Percentiles rank a stretch among this genome's conserved stretches.
Conservation (phyloP, 2,113 vertebrate genomes). For the Blennius ocellaris region DNA sequence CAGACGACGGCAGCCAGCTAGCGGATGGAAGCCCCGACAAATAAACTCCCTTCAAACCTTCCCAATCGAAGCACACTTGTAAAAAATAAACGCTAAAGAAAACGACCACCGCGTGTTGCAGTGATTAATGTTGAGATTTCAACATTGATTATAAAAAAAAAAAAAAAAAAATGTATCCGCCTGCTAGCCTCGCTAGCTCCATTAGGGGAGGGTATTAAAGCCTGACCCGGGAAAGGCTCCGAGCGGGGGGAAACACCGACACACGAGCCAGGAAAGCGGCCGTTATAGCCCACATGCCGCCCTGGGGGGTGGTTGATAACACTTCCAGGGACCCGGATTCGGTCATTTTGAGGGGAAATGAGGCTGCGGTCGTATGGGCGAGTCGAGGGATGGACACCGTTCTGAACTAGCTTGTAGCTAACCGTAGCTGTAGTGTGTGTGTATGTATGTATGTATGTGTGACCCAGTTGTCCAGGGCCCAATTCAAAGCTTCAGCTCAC, state of each 20-base stretch:
- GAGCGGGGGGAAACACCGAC: not conserved
- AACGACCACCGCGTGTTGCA: no score
- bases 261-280: not conserved
- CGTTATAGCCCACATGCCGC: not conserved
- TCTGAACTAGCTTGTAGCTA: slow-evolving; percentile 53
- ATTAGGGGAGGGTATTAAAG: slow-evolving; percentile 64
- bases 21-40: not conserved
- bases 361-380: not conserved
- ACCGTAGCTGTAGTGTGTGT: slow-evolving; percentile 47
- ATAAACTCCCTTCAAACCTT: no score
- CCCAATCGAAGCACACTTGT: no score
- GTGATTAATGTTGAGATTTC: no score
- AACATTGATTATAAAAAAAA: no score
- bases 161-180: slow-evolving; percentile 12
- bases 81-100: no score
- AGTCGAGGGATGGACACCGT: slow-evolving; percentile 2
- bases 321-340: not conserved
- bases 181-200: slow-evolving; percentile 53
- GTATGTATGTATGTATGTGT: slow-evolving; percentile 14
- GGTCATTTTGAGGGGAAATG: not conserved
- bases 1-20: slow-evolving; percentile 35
- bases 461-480: slow-evolving; percentile 73
- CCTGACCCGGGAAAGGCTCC: slow-evolving; percentile 51
- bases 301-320: not conserved
- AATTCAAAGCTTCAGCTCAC: slow-evolving; percentile 31